Base-by-base conservation (phyloP, 2,888 invertebrate species). In the Eupithecia centaureata region DNA sequence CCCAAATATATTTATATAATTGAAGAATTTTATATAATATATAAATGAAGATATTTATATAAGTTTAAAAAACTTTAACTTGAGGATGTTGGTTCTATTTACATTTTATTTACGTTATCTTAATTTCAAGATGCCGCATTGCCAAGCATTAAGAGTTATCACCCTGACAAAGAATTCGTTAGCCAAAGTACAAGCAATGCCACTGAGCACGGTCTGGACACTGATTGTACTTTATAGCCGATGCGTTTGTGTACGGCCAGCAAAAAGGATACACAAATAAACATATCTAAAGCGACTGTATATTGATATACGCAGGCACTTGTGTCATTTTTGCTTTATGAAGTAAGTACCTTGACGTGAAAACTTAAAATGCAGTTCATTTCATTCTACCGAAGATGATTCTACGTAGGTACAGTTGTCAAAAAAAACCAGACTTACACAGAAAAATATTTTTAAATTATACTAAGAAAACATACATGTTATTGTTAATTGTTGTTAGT, bases 211-310 rank as follows among this genome's bases (percentile, higher is more conserved):
- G 60, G 52, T 60, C 30, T 69, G 70, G 70, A 70, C 70, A 61
- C 61, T 70, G 70, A 70, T 70, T 70, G 70, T 61, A 70, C 38
- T 70, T 70, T 70, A 70, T 70, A 61, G 66, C 70, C 63, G 59
- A 42, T 63, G 57, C 66, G 33, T 63, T 52, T 59, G 62, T 63
- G 63, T 60, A 61, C 65, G 18, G 63, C 63, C 63, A 38, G 60
- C 65, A 65, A 65, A 70, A 63, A 52, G 47, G 42, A 42, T 42
- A 51, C 32, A 33, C n/a, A 57, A 13, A 22, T 57, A 65, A 65
- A 65, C 60, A 59, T 28, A 54, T 56, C 54, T 28, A n/a, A 30
- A 28, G 54, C n/a, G 15, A 13, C 30, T 28, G n/a, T 56, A 18
- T 56, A 30, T 56, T 56, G 47, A 47, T 47, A 47, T 47, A 47